phyloP scores from a whole-genome alignment of 2,888 invertebrate genomes.

The Zele albiditarsus region DNA sequence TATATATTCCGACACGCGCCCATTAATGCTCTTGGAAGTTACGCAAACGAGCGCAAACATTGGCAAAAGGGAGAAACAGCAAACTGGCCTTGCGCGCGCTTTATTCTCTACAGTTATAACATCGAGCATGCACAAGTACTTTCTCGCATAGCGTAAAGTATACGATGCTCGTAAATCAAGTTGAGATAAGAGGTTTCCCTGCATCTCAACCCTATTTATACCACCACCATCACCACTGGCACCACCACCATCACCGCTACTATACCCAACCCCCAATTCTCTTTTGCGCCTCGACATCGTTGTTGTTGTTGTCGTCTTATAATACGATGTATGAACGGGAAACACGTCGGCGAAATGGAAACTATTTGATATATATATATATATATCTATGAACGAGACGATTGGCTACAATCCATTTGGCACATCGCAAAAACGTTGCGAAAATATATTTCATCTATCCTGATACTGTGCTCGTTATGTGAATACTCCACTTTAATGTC shows the following conservation, averaged over 20 bases:
- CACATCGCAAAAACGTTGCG: constrained; percentile 19
- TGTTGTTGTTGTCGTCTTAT: constrained; percentile 11
- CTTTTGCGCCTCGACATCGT: constrained; percentile 13
- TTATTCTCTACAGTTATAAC: constrained; percentile 9
- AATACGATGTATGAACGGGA: constrained; percentile 30
- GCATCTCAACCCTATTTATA: constrained; percentile 32
- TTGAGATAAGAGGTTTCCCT: constrained; percentile 53
- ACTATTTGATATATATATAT: constrained; percentile 22
- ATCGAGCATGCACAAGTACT: constrained; percentile 39
- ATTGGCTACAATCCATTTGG: constrained; percentile 37
- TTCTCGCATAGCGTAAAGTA: constrained; percentile 32
- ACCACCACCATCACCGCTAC: background rate
- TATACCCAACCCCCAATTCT: background rate
- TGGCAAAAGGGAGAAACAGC: constrained; percentile 34
- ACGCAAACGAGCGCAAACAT: constrained; percentile 42
- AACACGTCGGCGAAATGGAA: constrained; percentile 31
- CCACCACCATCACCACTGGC: background rate
- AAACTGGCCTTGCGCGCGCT: background rate
- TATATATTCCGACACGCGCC: constrained; percentile 17
- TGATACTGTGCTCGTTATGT: background rate
- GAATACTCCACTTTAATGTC: constrained; percentile 4
- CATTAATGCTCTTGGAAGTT: constrained; percentile 34
- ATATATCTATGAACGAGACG: background rate
- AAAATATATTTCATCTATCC: background rate
- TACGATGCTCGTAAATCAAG: constrained; percentile 50